phyloP scores from a whole-genome alignment of 2,797 vertebrate species.

The Mionectes olivaceus region DNA sequence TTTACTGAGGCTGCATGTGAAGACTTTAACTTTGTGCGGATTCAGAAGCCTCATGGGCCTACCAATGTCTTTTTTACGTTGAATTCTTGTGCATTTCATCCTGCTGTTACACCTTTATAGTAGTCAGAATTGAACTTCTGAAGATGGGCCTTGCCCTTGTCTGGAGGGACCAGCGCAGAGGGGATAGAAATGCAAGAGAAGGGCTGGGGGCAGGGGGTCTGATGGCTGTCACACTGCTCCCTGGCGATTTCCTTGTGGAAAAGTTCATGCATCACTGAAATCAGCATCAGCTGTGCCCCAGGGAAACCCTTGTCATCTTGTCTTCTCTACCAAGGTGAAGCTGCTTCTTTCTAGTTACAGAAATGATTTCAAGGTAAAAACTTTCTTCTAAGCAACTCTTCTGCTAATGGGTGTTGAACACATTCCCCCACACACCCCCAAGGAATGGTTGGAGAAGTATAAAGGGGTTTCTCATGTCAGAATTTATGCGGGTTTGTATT shows the following conservation, averaged over 20 bases:
- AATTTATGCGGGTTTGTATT: neutral
- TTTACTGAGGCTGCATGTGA: neutral
- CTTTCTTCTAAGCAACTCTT: neutral
- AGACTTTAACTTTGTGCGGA: neutral
- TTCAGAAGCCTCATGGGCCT: neutral
- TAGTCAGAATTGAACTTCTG: neutral
- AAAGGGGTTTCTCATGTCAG: neutral
- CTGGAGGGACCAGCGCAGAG: neutral
- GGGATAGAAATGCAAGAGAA: neutral
- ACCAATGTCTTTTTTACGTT: neutral
- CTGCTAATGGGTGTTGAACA: neutral
- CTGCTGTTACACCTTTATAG: neutral
- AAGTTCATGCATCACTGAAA: rapidly evolving
- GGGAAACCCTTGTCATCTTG: neutral
- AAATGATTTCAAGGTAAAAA: neutral
- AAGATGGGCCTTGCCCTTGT: neutral
- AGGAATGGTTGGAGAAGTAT: neutral
- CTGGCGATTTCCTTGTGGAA: neutral
- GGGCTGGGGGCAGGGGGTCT: neutral
- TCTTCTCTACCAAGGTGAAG: neutral
- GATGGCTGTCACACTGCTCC: neutral
- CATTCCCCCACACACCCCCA: rapidly evolving
- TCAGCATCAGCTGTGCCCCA: neutral
- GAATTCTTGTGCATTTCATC: neutral
- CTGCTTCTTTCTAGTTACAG: neutral